Evolutionary conservation across 2,888 invertebrate species (phyloP), one percentile per base, ranked within the genome.

Genomic region (Leucophenga montana): DNA sequence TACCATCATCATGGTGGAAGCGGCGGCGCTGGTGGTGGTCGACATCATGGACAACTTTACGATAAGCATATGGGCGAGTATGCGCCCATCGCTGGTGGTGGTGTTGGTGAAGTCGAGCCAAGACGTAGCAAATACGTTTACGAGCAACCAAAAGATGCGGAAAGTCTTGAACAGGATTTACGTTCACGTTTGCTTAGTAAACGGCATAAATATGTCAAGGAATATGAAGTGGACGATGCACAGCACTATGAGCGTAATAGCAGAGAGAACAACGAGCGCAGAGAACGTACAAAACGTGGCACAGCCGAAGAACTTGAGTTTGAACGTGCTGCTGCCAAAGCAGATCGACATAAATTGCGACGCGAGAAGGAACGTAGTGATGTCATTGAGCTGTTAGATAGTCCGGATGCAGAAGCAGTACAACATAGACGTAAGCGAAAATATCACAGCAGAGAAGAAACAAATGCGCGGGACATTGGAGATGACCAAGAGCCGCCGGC

Each of bases 161-260:
- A 92, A 82, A 90, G 91, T 77, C 92, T 94, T 70, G 89, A 95
- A 71, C 94, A 95, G 85, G 95, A 95, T 88, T 90, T 95, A 83
- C 90, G 95, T 77, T 94, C 93, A 78, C 91, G 95, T 82, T 89
- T 94, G 75, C 86, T 94, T 22, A 93, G 92, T 85, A 94, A 94
- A 87, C 90, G 92, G 78, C 93, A 91, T 87, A 92, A 91, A 83
- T 94, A 93, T 80, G 93, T 93, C 71, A 90, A 91, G 69, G 91
- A 91, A 5, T 86, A 73, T 65, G 85, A 76, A 69, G 72, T 67
- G 70, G 81, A 78, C 70, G 85, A 77, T 57, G 71, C 70, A 22
- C 75, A 77, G 20, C 46, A 64, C 14, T 82, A 81, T 20, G 79
- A 85, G 39, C 77, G 77, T n/a, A 76, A 75, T n/a, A 69, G 77